Base-by-base conservation (phyloP, 2,888 invertebrate genomes). In the Koerneria pararmatus region DNA sequence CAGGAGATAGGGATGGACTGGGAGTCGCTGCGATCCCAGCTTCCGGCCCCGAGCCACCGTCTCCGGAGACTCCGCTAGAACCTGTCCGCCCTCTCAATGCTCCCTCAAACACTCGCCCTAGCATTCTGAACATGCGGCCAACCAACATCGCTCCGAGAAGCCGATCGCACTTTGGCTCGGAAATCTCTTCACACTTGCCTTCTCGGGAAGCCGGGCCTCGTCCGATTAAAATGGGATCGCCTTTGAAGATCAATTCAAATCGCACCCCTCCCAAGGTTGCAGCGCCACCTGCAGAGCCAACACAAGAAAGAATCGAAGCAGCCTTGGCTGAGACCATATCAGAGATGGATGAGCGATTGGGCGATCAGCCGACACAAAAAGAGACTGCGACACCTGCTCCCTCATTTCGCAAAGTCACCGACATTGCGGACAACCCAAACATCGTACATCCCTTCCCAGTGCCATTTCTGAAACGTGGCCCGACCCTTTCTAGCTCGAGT, bases 371-470 rank as follows among this genome's bases (percentile, higher is more conserved):
- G n/a, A n/a, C n/a, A n/a, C n/a, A n/a, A n/a, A n/a, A n/a, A n/a
- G n/a, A n/a, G n/a, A 68, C 73, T 1, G 67, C 72, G 0, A 62
- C 72, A 3, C 49, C 19, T 2, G 60, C 31, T 6, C 48, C 48
- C 5, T 48, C 67, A 22, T 56, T 65, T 2, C 15, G 71, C 53
- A 27, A 54, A 2, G 67, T 62, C 37, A 69, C 71, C 3, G 70
- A 72, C 34, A 70, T 70, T 8, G 63, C 69, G 19, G 75, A 75
- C 58, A 69, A 72, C 46, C 74, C 75, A 31, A 69, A 69, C 41
- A 46, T 67, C 15, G 75, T 80, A 22, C 75, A 76, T 31, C 82
- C 82, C 22, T 77, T 81, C 71, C 80, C 82, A 15, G 80, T 82
- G 15, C 82, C 82, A 4, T 82, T 81, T 67, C 69, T 83, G 37